phyloP scores from a whole-genome alignment of 2,797 vertebrate species.

The Cryptoblepharus egeriae region DNA sequence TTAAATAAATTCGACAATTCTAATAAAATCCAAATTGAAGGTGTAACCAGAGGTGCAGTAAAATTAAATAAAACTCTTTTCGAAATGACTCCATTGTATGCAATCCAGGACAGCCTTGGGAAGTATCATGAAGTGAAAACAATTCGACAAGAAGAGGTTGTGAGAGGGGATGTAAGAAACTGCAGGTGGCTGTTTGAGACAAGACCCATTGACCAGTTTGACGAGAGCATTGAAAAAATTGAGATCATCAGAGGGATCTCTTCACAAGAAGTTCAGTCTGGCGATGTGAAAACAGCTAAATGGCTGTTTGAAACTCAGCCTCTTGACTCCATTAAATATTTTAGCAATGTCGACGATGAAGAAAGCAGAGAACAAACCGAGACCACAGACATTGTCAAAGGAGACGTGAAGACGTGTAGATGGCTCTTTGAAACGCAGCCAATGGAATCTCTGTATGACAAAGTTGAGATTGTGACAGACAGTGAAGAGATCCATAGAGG shows the following conservation, averaged over 20 bases:
- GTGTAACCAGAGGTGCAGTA: constrained; percentile 85
- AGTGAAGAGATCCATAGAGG: constrained; percentile 83
- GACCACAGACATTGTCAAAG: constrained; percentile 81
- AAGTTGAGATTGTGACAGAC: constrained; percentile 70
- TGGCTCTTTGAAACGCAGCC: constrained; percentile 96
- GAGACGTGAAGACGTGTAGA: constrained; percentile 91
- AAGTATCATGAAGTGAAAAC: constrained; percentile 92
- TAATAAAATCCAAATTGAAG: constrained; percentile 87
- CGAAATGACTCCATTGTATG: constrained; percentile 87
- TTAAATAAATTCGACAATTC: constrained; percentile 80
- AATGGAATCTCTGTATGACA: constrained; percentile 89
- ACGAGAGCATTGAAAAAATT: constrained; percentile 86
- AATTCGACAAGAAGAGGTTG: constrained; percentile 89
- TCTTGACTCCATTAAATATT: constrained; percentile 91
- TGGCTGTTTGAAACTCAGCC: constrained; percentile 97
- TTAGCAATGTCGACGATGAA: constrained; percentile 85
- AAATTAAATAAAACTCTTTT: constrained; percentile 89
- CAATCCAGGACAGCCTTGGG: constrained; percentile 89
- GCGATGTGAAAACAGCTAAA: constrained; percentile 92
- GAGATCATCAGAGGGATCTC: constrained; percentile 93
- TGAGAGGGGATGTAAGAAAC: constrained; percentile 89
- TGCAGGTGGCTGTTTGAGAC: constrained; percentile 97
- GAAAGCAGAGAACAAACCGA: constrained; percentile 71
- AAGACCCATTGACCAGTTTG: constrained; percentile 90
- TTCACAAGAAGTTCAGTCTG: constrained; percentile 89